Conservation (phyloP, 2,113 vertebrate species). For the Alethe castanea region DNA sequence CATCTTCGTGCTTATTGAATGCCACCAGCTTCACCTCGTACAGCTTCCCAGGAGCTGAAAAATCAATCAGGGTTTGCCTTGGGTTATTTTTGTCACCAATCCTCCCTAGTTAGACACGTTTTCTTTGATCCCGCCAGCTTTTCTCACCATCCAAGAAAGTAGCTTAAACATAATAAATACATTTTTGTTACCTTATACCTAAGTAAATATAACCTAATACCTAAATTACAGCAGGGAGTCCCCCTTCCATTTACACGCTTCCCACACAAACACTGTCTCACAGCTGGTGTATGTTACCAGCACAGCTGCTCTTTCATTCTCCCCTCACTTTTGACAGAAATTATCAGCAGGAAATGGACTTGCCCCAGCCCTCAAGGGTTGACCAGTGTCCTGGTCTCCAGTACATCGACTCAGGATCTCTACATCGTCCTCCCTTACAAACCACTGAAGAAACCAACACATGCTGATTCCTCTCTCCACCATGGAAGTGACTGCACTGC, state of each 20-base stretch:
- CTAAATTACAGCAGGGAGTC: neutral
- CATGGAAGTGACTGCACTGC: neutral
- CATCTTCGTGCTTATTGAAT: constrained; percentile 89
- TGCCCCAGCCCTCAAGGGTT: neutral
- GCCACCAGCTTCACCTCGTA: constrained; percentile 94
- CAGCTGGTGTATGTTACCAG: neutral
- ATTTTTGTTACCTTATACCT: neutral
- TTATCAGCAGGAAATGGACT: neutral
- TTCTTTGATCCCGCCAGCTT: neutral
- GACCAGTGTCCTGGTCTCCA: neutral
- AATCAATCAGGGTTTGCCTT: neutral
- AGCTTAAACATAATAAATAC: neutral
- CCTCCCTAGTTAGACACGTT: neutral
- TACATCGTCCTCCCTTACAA: neutral
- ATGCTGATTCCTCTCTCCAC: neutral
- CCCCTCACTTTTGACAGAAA: neutral
- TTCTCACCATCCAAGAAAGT: neutral
- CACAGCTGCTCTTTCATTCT: neutral
- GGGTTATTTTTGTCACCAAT: neutral
- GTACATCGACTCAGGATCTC: neutral
- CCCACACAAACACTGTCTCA: neutral
- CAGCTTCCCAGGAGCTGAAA: constrained; percentile 83
- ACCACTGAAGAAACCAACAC: neutral
- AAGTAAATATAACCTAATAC: neutral
- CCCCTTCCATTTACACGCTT: neutral